Evolutionary conservation across 2,888 invertebrate genomes (phyloP), one percentile per base, ranked within the genome.

Genomic region (Agrochola lychnidis): DNA sequence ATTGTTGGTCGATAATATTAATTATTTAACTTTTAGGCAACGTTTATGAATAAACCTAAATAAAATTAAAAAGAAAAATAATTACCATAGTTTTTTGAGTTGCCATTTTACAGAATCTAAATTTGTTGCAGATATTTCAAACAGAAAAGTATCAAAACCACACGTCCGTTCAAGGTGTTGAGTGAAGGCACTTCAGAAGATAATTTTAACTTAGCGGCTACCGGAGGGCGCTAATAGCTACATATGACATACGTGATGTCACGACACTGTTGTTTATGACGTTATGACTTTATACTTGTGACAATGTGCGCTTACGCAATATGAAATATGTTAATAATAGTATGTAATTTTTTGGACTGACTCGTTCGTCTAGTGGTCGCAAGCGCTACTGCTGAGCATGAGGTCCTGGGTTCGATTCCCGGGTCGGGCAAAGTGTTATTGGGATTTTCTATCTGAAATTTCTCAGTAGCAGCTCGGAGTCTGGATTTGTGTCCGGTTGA

Each of bases 181-280:
- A 70, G 85, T 88, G 89, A 88, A 87, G 87, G 84, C 88, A 89
- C 89, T 90, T 81, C 76, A 70, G 76, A 92, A 71, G 71, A 91
- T 92, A 92, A 92, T 91, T 92, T 91, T 91, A 92, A 91, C 91
- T 69, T 51, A 40, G 51, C 25, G 22, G 40, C 14, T 69, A 69
- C 69, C 40, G 25, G 48, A 5, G 40, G 51, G 68, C 22, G 69
- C 40, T 69, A 51, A 69, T 71, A 71, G 51, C n/a, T 51, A 51
- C 71, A 14, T n/a, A 25, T 68, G 51, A 69, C 25, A 69, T 40
- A 40, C 36, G 19, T 19, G 36, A 25, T 69, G 40, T 70, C 51
- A 71, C 51, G 69, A 69, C 22, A 70, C 51, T 40, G 9, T 25
- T 69, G 48, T 48, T 64, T 70, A 48, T 40, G 40, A 71, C 25